These are phyloP conservation scores for Sebastes oblongus DNA, from an alignment of 2,797 vertebrate genomes.

Conservation along the genomic window DNA sequence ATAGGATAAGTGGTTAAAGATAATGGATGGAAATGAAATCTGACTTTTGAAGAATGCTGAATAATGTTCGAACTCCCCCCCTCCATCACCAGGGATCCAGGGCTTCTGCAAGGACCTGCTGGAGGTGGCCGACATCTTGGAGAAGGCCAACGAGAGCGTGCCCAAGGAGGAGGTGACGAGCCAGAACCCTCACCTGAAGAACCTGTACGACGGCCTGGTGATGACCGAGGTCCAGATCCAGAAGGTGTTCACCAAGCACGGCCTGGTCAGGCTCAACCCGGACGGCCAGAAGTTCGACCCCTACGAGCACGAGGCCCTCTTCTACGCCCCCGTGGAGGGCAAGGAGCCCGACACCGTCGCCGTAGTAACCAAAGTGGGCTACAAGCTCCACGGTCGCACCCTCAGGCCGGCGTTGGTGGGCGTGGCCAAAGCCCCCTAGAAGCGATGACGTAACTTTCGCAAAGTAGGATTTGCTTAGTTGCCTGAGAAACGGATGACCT, in stretches of 20 bases:
- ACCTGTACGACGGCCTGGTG: constrained; percentile 92
- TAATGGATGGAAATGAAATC: too few species aligned
- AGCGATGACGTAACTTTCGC: background rate
- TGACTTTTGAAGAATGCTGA: background rate
- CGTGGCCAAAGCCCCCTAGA: constrained; percentile 90
- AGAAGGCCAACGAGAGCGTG: constrained; percentile 94
- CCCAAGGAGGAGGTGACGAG: constrained; percentile 90
- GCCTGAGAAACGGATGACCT: constrained; percentile 28
- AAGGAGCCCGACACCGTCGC: constrained; percentile 92
- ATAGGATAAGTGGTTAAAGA: too few species aligned
- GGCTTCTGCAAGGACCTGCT: constrained; percentile 97
- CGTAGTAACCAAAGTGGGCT: constrained; percentile 93
- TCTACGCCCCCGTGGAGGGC: constrained; percentile 88
- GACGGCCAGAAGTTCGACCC: constrained; percentile 93
- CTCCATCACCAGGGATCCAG: constrained; percentile 87
- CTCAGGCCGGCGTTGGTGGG: constrained; percentile 94
- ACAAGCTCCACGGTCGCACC: constrained; percentile 94
- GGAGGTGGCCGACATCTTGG: constrained; percentile 95
- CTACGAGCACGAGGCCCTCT: constrained; percentile 95
- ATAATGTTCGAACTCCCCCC: background rate
- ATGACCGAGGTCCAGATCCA: constrained; percentile 95
- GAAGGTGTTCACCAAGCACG: constrained; percentile 95
- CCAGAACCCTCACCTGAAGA: constrained; percentile 94
- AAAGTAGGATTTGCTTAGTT: constrained; percentile 20
- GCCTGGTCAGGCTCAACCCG: constrained; percentile 89